These are phyloP conservation scores for Diploscapter pachys DNA, from an alignment of 1,140 invertebrate species.

Conservation along the genomic window DNA sequence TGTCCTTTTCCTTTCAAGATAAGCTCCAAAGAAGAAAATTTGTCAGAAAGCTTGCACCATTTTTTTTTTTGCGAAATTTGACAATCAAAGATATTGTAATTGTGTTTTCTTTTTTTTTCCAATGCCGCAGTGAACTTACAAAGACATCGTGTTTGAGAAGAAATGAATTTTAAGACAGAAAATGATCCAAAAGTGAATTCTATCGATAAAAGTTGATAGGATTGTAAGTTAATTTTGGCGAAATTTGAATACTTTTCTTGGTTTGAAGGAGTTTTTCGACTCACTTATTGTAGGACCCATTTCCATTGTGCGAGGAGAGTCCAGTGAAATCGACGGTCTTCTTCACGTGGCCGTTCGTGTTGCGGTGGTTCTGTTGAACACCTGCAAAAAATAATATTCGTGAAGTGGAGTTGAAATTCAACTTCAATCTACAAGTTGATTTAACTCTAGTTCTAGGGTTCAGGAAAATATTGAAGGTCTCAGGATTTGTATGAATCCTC, in stretches of 20 bases:
- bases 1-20: background rate
- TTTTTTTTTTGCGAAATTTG: background rate
- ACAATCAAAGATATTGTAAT: background rate
- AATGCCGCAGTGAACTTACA: background rate
- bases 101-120: too few relatives aligned
- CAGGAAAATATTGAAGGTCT: background rate
- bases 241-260: background rate
- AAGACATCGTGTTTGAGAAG: background rate
- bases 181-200: background rate
- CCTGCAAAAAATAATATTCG: background rate
- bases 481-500: background rate
- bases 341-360: background rate
- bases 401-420: background rate
- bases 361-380: background rate
- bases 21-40: background rate
- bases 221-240: background rate
- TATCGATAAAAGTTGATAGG: background rate
- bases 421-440: background rate
- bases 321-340: slow-evolving; percentile 13
- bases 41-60: background rate
- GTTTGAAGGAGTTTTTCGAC: background rate
- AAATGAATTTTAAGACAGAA: background rate
- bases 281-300: background rate
- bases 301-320: slow-evolving; percentile 1
- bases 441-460: background rate